Conservation (phyloP, 2,888 invertebrate species). For the Nemoura dubitans region DNA sequence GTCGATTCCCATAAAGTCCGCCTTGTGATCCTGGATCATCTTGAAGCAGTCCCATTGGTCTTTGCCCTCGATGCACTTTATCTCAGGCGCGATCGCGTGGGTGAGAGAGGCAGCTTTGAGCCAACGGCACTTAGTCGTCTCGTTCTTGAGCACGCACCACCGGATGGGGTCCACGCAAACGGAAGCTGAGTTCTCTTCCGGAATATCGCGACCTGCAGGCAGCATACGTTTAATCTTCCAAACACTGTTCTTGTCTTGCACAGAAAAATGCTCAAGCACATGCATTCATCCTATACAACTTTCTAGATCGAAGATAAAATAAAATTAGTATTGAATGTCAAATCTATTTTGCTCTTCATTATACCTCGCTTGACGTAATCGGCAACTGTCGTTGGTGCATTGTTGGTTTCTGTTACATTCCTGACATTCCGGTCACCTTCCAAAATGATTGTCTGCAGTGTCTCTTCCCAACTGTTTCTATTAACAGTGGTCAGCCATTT, state of each 20-base stretch:
- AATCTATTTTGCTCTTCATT: no score
- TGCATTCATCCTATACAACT: no score
- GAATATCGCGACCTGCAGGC: constrained; percentile 52
- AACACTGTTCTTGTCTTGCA: constrained; percentile 24
- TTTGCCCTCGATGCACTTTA: constrained; percentile 64
- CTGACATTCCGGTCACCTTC: constrained; percentile 57
- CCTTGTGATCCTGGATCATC: constrained; percentile 62
- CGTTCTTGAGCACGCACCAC: constrained; percentile 69
- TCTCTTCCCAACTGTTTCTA: constrained; percentile 55
- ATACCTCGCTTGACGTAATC: constrained; percentile 46
- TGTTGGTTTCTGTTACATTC: constrained; percentile 57
- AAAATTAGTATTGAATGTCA: no score
- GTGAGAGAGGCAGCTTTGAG: constrained; percentile 65
- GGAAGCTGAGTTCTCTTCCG: constrained; percentile 38
- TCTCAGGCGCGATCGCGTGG: constrained; percentile 68
- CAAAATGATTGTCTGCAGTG: constrained; percentile 57
- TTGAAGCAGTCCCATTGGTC: constrained; percentile 66
- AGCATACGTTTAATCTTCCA: constrained; percentile 15
- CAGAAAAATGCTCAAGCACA: no score
- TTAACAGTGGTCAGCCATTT: constrained; percentile 33
- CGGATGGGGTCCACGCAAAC: constrained; percentile 4
- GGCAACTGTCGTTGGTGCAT: constrained; percentile 49
- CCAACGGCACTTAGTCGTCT: constrained; percentile 71
- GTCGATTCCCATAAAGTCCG: constrained; percentile 69
- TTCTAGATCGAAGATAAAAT: no score